Percentiles rank a stretch among this genome's conserved stretches.
These are phyloP conservation scores for Hucho hucho DNA, from an alignment of 2,113 vertebrate species.

Conservation along the genomic window DNA sequence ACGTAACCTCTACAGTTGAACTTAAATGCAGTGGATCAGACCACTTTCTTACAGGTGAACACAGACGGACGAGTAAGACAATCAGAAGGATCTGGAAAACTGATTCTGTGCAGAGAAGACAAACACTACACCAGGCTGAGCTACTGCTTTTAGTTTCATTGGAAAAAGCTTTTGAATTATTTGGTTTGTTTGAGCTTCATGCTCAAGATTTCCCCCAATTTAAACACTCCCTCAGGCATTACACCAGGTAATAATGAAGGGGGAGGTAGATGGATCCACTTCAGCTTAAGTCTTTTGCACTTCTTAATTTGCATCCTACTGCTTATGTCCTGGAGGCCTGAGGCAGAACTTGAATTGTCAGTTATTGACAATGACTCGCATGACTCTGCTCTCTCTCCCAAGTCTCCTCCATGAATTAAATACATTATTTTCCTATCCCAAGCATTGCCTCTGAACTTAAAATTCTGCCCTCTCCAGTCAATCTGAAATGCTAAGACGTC, in stretches of 20 bases:
- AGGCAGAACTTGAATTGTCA: not conserved
- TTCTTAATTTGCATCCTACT: not conserved
- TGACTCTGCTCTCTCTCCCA: not conserved
- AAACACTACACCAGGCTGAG: conserved; percentile 30
- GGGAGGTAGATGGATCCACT: not conserved
- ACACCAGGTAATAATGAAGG: conserved; percentile 13
- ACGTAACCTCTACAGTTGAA: no score
- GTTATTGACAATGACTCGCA: conserved; percentile 11
- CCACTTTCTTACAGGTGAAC: not conserved
- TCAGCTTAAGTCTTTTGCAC: conserved; percentile 15
- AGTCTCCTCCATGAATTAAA: conserved; percentile 18
- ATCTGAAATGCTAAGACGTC: conserved; percentile 38
- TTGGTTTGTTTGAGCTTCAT: conserved; percentile 21
- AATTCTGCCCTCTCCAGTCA: conserved; percentile 22
- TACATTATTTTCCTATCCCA: not conserved
- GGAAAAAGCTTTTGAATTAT: conserved; percentile 40
- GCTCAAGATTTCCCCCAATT: conserved; percentile 38
- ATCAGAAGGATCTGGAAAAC: not conserved
- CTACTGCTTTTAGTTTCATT: conserved; percentile 27
- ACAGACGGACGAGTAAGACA: not conserved
- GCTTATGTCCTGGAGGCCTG: not conserved
- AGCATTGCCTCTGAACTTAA: not conserved
- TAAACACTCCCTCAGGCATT: conserved; percentile 56
- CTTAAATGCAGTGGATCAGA: not conserved
- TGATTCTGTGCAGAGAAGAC: conserved; percentile 33